phyloP scores from a whole-genome alignment of 2,113 vertebrate genomes.

The Halcyon senegalensis region DNA sequence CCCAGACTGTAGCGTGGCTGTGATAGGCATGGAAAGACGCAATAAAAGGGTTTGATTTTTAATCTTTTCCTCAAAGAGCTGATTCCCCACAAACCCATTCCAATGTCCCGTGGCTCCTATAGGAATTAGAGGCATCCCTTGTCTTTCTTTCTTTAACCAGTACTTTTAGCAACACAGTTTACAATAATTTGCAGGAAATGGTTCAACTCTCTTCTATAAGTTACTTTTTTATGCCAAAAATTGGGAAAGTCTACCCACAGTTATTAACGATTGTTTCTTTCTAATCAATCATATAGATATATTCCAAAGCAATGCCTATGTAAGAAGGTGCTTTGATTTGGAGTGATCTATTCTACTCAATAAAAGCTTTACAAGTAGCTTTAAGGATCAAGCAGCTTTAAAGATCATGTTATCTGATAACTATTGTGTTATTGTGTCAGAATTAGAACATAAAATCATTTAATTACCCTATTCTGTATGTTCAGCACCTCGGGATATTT shows the following conservation, averaged over 20 bases:
- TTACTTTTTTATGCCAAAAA: background rate
- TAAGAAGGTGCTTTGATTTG: background rate
- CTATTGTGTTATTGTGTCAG: constrained; percentile 12
- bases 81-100: background rate
- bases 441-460: constrained; percentile 42
- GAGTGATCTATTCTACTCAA: background rate
- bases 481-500: background rate
- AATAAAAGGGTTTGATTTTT: background rate
- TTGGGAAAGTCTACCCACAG: background rate
- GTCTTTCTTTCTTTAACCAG: too few species aligned
- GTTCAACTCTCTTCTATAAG: accelerated
- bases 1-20: accelerated
- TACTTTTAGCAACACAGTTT: background rate
- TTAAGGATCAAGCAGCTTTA: constrained; percentile 47
- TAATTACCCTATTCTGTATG: background rate
- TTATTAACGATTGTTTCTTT: background rate
- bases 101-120: accelerated
- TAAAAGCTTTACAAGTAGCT: constrained; percentile 37
- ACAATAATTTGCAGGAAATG: accelerated
- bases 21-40: background rate
- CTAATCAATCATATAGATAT: background rate
- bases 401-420: constrained; percentile 13
- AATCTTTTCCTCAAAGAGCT: background rate
- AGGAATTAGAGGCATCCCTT: background rate
- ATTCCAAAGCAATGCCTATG: background rate